Percentiles rank a stretch among this genome's conserved stretches.
These are phyloP conservation scores for Calliopsis andreniformis DNA, from an alignment of 1,140 invertebrate genomes.

Conservation along the genomic window DNA sequence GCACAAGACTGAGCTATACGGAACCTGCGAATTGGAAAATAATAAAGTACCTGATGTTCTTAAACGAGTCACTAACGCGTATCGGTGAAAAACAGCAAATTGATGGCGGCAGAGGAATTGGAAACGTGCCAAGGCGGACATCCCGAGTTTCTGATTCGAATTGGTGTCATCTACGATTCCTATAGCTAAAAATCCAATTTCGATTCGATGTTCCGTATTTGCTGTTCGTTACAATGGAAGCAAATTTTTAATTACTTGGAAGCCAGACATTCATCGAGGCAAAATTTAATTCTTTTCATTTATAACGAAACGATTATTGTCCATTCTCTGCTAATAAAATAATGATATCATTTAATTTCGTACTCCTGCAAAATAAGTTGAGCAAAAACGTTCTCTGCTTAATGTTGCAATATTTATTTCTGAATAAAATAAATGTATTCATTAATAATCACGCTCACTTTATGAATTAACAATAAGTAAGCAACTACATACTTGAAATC, in stretches of 20 bases:
- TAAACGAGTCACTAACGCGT: constrained; percentile 51
- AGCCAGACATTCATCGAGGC: background rate
- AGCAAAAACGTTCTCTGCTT: no score
- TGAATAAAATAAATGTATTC: no score
- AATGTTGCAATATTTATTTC: no score
- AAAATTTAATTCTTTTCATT: no score
- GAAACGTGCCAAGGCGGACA: constrained; percentile 57
- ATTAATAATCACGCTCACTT: no score
- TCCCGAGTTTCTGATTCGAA: constrained; percentile 56
- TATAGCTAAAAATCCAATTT: background rate
- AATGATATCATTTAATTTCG: no score
- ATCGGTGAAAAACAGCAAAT: constrained; percentile 54
- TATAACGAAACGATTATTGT: no score
- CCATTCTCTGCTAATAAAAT: background rate
- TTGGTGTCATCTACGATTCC: constrained; percentile 44
- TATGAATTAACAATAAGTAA: no score
- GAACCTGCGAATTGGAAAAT: constrained; percentile 16
- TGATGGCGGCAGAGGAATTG: constrained; percentile 54
- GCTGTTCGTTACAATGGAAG: no score
- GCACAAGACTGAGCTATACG: background rate
- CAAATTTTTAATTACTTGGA: background rate
- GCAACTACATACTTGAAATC: no score
- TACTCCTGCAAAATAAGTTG: no score
- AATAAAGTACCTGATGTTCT: constrained; percentile 47
- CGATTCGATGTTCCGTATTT: background rate